Conservation (phyloP, 2,113 vertebrate genomes). For the Campylomormyrus numenius region DNA sequence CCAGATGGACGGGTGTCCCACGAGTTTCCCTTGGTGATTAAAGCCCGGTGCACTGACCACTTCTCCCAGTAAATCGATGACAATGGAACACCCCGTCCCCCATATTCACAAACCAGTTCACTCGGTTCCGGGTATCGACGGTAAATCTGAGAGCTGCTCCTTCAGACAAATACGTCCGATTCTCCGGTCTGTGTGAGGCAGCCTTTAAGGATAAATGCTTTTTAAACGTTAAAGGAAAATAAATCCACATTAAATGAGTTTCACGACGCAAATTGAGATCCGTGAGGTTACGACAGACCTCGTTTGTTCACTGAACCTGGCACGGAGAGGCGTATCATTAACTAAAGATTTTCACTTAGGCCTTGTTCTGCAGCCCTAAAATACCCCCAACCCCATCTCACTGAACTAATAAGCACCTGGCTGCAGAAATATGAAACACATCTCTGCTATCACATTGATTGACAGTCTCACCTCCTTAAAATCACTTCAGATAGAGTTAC, state of each 20-base stretch:
- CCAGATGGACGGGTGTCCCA: constrained; percentile 84
- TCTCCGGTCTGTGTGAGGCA: not conserved
- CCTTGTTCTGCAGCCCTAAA: not conserved
- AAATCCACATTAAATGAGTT: not conserved
- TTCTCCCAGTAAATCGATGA: not conserved
- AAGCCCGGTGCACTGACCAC: not conserved
- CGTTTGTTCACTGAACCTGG: constrained; percentile 14
- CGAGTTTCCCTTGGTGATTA: constrained; percentile 79
- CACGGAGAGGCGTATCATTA: constrained; percentile 11
- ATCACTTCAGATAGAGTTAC: not conserved
- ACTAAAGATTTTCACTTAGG: not conserved
- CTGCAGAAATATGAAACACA: not conserved
- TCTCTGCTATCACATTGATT: not conserved
- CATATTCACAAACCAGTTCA: not conserved
- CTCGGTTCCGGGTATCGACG: not conserved
- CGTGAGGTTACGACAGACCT: not conserved
- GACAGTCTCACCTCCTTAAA: not conserved
- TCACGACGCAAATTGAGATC: not conserved
- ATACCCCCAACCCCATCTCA: not conserved
- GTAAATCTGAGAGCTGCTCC: not conserved
- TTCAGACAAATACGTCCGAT: not conserved
- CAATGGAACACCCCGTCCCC: not conserved
- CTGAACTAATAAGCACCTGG: not conserved
- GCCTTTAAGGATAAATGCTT: not conserved
- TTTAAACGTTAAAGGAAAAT: not conserved